Evolutionary conservation across 2,113 vertebrate genomes (phyloP).

Genomic region (Esox niger): DNA sequence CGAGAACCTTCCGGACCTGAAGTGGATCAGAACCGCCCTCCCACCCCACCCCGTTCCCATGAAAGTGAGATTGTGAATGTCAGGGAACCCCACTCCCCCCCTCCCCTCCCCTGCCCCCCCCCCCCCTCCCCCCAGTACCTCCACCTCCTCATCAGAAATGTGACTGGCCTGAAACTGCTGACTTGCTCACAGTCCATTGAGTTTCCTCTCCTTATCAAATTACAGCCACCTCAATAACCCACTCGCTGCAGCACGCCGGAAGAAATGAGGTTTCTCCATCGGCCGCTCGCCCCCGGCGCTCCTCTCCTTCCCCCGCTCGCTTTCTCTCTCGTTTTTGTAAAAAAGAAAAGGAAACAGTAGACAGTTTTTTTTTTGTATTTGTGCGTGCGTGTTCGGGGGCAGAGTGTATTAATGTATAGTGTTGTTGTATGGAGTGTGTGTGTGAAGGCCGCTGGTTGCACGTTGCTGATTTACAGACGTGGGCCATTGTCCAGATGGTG

Average conservation of each 20-base stretch:
- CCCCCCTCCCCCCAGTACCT: conserved; percentile 42
- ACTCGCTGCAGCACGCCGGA: conserved; percentile 64
- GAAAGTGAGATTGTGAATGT: conserved; percentile 20
- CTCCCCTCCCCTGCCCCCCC: neutral
- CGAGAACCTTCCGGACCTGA: conserved; percentile 28
- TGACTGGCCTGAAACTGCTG: conserved; percentile 70
- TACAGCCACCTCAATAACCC: conserved; percentile 77
- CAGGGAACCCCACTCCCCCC: conserved; percentile 42
- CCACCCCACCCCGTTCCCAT: conserved; percentile 26
- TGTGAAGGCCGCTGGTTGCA: conserved; percentile 24
- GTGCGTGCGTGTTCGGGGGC: conserved; percentile 20
- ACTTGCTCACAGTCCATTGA: conserved; percentile 75
- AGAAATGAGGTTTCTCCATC: conserved; percentile 70
- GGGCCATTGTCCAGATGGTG: conserved; percentile 59
- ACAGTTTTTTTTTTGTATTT: conserved; percentile 36
- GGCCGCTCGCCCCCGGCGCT: conserved; percentile 62
- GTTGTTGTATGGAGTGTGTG: conserved; percentile 2
- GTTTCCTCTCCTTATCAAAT: conserved; percentile 77
- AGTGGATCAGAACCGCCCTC: conserved; percentile 21
- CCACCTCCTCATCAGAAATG: conserved; percentile 66
- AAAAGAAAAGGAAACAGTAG: conserved; percentile 46
- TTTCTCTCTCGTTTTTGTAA: conserved; percentile 45
- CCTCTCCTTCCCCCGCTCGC: conserved; percentile 47
- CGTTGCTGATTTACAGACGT: conserved; percentile 46
- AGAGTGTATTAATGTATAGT: conserved; percentile 19